phyloP scores from a whole-genome alignment of 2,888 invertebrate species.

The Dorcus hopei region DNA sequence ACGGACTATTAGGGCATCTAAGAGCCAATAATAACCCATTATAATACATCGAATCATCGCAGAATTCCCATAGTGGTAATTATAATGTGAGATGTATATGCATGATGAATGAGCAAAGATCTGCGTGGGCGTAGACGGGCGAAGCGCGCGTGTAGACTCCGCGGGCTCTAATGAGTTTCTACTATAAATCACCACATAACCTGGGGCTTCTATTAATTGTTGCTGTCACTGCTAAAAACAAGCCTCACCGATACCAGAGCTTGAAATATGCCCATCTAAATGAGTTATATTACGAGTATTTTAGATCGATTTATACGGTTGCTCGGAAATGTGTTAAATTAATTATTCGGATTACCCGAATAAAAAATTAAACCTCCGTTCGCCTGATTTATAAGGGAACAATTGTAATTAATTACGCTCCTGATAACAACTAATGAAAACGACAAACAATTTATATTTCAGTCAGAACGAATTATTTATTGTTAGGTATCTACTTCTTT shows the following conservation, averaged over 20 bases:
- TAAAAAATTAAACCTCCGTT: conserved; percentile 3
- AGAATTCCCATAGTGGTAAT: conserved; percentile 30
- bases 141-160: conserved; percentile 36
- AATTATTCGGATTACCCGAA: conserved; percentile 25
- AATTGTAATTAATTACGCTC: conserved; percentile 1
- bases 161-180: conserved; percentile 44
- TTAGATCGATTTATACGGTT: conserved; percentile 30
- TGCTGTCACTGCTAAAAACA: conserved; percentile 40
- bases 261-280: conserved; percentile 31
- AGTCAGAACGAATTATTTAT: no score
- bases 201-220: conserved; percentile 42
- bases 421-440: no score
- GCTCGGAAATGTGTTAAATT: conserved; percentile 30
- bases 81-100: conserved; percentile 27
- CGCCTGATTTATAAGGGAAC: conserved; percentile 5
- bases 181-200: conserved; percentile 41
- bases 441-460: no score
- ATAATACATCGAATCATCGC: conserved; percentile 18
- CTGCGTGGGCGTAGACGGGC: conserved; percentile 29
- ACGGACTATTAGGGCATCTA: conserved; percentile 10
- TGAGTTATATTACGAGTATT: conserved; percentile 25
- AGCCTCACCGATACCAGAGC: conserved; percentile 27
- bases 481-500: no score
- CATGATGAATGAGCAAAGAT: conserved; percentile 31
- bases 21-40: conserved; percentile 11